A percentile compares a stretch with the other conserved stretches of the same genome.
These are phyloP conservation scores for Oceanodroma tethys DNA, from an alignment of 2,113 vertebrate genomes.

Conservation along the genomic window DNA sequence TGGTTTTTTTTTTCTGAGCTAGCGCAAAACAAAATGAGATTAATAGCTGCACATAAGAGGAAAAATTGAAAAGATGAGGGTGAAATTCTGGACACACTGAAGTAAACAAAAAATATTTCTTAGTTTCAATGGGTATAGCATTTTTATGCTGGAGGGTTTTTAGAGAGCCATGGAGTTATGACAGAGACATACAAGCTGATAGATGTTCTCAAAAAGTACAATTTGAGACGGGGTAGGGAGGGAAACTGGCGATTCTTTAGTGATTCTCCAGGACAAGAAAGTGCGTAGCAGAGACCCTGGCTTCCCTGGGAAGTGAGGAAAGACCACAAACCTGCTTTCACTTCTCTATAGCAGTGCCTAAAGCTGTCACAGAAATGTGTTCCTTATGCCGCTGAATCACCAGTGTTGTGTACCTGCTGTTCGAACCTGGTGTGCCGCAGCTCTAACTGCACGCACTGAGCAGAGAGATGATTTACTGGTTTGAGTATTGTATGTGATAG, in stretches of 20 bases:
- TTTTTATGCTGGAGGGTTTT: neutral
- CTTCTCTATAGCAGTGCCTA: neutral
- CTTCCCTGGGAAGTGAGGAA: neutral
- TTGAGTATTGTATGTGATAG: neutral
- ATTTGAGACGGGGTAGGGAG: neutral
- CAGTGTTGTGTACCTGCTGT: neutral
- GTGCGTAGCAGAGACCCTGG: neutral
- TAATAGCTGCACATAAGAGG: neutral
- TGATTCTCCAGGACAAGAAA: neutral
- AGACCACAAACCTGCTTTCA: neutral
- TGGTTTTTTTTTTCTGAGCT: neutral
- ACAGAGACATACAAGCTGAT: neutral
- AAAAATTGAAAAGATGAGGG: neutral
- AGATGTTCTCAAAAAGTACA: neutral
- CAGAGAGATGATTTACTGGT: neutral
- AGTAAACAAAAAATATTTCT: neutral
- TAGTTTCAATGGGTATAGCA: neutral
- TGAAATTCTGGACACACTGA: neutral
- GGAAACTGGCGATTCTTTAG: neutral
- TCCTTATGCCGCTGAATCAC: neutral
- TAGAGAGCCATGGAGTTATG: neutral
- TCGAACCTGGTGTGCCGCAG: neutral
- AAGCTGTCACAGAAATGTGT: neutral
- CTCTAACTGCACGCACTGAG: neutral
- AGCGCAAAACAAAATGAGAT: neutral